Evolutionary conservation across 2,113 vertebrate species (phyloP).

Genomic region (Ptychochromis oligacanthus): DNA sequence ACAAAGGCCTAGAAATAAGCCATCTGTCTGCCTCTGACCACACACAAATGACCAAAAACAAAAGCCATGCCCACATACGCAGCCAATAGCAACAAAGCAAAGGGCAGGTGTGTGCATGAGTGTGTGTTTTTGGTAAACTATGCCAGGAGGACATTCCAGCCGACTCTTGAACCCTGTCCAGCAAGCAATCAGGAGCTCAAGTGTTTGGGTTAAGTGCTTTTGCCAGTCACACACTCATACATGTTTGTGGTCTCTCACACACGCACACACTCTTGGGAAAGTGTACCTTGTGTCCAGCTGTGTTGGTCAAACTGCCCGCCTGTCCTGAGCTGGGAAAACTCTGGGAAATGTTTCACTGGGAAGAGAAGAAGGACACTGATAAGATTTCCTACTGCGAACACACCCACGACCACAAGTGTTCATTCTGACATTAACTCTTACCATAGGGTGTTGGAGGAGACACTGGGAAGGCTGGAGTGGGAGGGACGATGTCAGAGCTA

Average conservation of each 20-base stretch:
- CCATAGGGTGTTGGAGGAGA: constrained; percentile 86
- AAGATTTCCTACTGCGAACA: constrained; percentile 30
- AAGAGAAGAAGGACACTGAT: constrained; percentile 31
- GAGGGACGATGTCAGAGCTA: constrained; percentile 56
- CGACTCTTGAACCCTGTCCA: constrained; percentile 43
- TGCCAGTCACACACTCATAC: constrained; percentile 10
- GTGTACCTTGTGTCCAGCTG: constrained; percentile 76
- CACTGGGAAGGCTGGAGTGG: constrained; percentile 85
- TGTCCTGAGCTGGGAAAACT: constrained; percentile 53
- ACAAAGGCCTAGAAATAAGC: neutral
- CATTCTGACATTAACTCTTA: constrained; percentile 64
- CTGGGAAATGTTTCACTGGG: constrained; percentile 73
- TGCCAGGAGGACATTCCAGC: constrained; percentile 55
- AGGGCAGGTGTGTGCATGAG: constrained; percentile 21
- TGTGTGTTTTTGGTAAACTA: constrained; percentile 4
- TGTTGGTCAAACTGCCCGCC: constrained; percentile 56
- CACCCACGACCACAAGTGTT: neutral
- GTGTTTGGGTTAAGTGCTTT: constrained; percentile 30
- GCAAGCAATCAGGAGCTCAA: constrained; percentile 23
- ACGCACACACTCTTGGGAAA: constrained; percentile 24
- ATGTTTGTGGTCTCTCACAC: neutral
- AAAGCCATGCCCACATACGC: constrained; percentile 14
- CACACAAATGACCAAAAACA: constrained; percentile 30
- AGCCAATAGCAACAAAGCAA: constrained; percentile 32
- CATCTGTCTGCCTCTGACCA: constrained; percentile 1